Percentiles rank a stretch among this genome's conserved stretches.
phyloP scores from a whole-genome alignment of 2,113 vertebrate species.

The Paracanthobrama guichenoti region DNA sequence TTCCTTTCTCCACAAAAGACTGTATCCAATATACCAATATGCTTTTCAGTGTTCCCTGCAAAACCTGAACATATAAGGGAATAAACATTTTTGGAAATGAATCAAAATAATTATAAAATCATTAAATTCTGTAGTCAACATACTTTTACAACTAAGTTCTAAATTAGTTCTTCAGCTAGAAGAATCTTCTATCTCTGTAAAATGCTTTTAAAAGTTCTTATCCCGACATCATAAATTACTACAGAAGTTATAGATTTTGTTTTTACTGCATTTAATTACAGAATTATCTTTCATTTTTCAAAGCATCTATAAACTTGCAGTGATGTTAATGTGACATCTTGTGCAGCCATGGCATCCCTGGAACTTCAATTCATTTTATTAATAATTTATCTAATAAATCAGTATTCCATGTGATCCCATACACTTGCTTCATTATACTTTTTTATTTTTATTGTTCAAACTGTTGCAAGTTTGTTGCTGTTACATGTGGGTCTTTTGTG shows the following conservation, averaged over 20 bases:
- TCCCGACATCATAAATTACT: not conserved
- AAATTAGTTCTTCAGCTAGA: too few relatives aligned
- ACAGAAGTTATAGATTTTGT: not conserved
- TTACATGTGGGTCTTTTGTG: not conserved
- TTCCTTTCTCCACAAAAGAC: not conserved
- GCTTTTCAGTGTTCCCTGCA: not conserved
- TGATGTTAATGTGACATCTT: not conserved
- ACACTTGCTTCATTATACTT: not conserved
- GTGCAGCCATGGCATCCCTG: too few relatives aligned
- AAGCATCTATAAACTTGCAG: not conserved
- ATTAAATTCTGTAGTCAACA: not conserved
- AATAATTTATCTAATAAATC: too few relatives aligned
- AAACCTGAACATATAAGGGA: not conserved
- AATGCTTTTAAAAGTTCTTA: too few relatives aligned
- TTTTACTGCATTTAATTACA: not conserved
- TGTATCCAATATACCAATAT: not conserved
- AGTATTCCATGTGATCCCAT: too few relatives aligned
- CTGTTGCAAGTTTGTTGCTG: conserved; percentile 3
- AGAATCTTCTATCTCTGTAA: too few relatives aligned
- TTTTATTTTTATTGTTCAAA: not conserved
- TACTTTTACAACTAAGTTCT: too few relatives aligned
- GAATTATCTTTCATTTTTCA: not conserved
- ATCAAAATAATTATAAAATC: not conserved
- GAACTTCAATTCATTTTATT: too few relatives aligned
- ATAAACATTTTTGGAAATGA: not conserved